These are phyloP conservation scores for Glyphotaelius pellucidus DNA, from an alignment of 2,888 invertebrate species.

Conservation along the genomic window DNA sequence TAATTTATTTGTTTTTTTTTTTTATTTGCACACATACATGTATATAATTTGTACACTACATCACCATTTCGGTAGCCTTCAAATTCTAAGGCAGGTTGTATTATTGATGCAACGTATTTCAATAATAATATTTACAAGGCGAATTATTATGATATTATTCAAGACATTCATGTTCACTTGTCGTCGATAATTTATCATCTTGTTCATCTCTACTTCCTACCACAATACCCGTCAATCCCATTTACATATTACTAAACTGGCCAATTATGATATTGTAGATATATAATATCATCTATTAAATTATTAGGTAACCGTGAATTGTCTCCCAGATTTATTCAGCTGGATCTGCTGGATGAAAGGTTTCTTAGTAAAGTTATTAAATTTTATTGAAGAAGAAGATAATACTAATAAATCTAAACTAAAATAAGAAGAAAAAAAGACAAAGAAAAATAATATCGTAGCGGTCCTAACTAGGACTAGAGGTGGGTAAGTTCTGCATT, in stretches of 20 bases:
- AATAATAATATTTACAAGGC: constrained; percentile 4
- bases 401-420: too few species aligned
- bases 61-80: background rate
- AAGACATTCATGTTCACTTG: constrained; percentile 8
- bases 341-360: too few species aligned
- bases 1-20: too few species aligned
- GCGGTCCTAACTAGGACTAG: too few species aligned
- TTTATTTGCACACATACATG: too few species aligned
- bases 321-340: too few species aligned
- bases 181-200: constrained; percentile 42
- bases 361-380: too few species aligned
- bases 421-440: too few species aligned
- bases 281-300: background rate
- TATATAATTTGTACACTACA: background rate
- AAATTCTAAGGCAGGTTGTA: background rate
- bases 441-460: too few species aligned
- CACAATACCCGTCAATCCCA: constrained; percentile 38
- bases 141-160: constrained; percentile 15
- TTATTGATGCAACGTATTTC: background rate
- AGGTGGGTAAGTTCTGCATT: too few species aligned
- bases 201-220: constrained; percentile 22
- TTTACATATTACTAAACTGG: background rate
- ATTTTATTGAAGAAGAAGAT: too few species aligned
- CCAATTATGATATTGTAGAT: background rate
- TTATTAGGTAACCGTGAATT: too few species aligned